Evolutionary conservation across 2,888 invertebrate genomes (phyloP).

Genomic region (Philereme vetulata): DNA sequence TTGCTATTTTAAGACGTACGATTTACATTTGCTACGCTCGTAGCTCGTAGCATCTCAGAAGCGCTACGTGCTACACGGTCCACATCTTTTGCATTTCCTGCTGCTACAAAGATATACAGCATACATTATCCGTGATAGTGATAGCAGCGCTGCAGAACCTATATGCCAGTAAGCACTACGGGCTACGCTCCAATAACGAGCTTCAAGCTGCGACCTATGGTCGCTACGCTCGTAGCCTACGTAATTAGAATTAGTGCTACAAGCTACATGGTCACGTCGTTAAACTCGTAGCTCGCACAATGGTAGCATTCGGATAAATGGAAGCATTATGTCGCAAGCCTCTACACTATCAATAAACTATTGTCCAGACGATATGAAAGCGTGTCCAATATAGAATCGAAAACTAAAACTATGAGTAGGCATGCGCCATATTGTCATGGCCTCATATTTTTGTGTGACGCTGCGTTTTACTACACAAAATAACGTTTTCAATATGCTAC

Average conservation of each 20-base stretch:
- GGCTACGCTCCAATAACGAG: constrained; percentile 31
- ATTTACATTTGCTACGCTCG: constrained; percentile 41
- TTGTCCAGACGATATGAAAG: constrained; percentile 28
- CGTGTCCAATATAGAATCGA: constrained; percentile 23
- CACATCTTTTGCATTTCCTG: constrained; percentile 29
- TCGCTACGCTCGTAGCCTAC: constrained; percentile 45
- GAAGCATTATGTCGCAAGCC: constrained; percentile 19
- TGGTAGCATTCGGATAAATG: constrained; percentile 24
- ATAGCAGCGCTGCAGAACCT: constrained; percentile 13
- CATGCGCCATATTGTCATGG: constrained; percentile 23
- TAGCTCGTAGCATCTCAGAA: constrained; percentile 43
- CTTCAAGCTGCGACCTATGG: constrained; percentile 30
- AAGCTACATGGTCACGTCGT: constrained; percentile 44
- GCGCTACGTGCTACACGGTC: constrained; percentile 31
- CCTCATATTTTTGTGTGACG: constrained; percentile 24
- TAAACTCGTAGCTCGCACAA: constrained; percentile 41
- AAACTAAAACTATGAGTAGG: constrained; percentile 27
- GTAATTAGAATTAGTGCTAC: constrained; percentile 43
- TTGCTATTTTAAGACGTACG: constrained; percentile 5
- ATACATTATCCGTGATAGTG: constrained; percentile 19
- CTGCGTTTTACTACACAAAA: constrained; percentile 38
- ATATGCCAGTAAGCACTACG: constrained; percentile 26
- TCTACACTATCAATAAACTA: constrained; percentile 25
- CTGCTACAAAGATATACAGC: constrained; percentile 25
- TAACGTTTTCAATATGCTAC: constrained; percentile 38